Base-by-base conservation (phyloP, 2,888 invertebrate genomes). In the Stenotaenia linearis region DNA sequence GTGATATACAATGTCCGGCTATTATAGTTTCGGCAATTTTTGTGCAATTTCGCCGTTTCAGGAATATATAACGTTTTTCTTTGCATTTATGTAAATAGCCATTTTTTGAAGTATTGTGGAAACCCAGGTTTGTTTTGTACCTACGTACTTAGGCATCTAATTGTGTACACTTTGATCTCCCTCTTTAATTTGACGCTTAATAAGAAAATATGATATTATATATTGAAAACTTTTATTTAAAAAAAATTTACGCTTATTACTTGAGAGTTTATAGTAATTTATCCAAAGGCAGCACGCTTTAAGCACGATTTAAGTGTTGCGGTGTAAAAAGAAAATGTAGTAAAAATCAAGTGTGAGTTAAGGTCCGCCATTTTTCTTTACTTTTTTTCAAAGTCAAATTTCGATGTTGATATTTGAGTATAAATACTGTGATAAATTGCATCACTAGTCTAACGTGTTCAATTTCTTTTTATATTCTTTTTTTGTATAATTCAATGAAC, bases 1-100 rank as follows among this genome's bases (percentile, higher is more conserved):
- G 75, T 75, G 75, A 75, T 75, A n/a, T 75, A 75, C 32, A 37
- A 15, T 75, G 75, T 75, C 75, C 75, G 75, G 75, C 75, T 35
- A n/a, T n/a, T n/a, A n/a, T n/a, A 75, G 18, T 15, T 21, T 75
- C 18, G 35, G 37, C 75, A 10, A 32, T 21, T 75, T 75, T 75
- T 75, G 15, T 75, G 28, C 75, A 75, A 5, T n/a, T 28, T 75
- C 5, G 1, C 28, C 2, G 2, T 40, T 40, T 32, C 5, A 32
- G 40, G 15, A 12, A 40, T 40, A 12, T 40, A 12, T 40, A 40
- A 3, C 4, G n/a, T 45, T 45, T 18, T 45, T 18, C 2, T 15
- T 45, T 45, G 45, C 45, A 45, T 61, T 23, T 61, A 28, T 61
- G 61, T 61, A 61, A 23, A 61, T 61, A 61, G 15, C 3, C 15